phyloP scores from a whole-genome alignment of 2,113 vertebrate genomes.

The Probosciger aterrimus region DNA sequence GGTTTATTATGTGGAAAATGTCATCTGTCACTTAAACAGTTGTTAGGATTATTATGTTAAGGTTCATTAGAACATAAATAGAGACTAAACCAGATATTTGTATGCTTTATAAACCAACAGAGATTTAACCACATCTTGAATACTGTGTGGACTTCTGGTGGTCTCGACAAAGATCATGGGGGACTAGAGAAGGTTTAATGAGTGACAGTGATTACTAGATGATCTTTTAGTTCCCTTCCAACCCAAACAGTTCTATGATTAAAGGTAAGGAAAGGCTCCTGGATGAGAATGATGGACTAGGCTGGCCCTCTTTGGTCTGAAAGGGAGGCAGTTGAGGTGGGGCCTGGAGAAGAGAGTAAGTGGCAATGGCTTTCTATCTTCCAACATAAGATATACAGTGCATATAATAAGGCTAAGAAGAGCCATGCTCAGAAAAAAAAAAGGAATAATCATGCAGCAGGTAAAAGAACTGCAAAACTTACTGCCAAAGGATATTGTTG shows the following conservation, averaged over 20 bases:
- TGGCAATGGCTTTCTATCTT: neutral
- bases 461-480: neutral
- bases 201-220: neutral
- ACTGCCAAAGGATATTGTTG: neutral
- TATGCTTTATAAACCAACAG: neutral
- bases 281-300: neutral
- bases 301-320: neutral
- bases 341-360: neutral
- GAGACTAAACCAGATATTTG: neutral
- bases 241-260: neutral
- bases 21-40: neutral
- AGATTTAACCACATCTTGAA: neutral
- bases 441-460: neutral
- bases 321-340: neutral
- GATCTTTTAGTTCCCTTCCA: neutral
- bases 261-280: neutral
- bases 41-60: neutral
- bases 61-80: neutral
- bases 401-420: neutral
- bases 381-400: neutral
- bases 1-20: slow-evolving; percentile 5
- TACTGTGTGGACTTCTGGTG: neutral
- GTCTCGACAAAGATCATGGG: neutral
- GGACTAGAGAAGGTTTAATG: neutral
- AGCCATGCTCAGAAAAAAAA: neutral